Evolutionary conservation across 2,888 invertebrate genomes (phyloP).

Genomic region (Parapristionchus giblindavisi): DNA sequence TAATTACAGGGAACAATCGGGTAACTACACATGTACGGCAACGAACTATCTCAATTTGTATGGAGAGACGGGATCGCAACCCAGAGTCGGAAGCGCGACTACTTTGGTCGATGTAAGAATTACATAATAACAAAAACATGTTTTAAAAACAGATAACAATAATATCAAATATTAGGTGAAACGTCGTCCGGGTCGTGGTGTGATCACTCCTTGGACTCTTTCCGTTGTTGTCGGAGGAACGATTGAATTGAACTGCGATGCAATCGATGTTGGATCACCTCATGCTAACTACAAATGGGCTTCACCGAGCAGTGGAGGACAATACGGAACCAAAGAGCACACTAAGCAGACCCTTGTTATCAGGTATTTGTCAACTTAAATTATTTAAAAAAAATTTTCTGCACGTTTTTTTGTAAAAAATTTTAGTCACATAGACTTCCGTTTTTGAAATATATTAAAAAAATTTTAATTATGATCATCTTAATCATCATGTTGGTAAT

Average conservation of each 20-base stretch:
- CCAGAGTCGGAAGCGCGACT: conserved; percentile 51
- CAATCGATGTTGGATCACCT: conserved; percentile 83
- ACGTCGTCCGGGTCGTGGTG: conserved; percentile 58
- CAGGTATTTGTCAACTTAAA: background rate
- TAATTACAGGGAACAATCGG: conserved; percentile 74
- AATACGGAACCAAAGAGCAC: conserved; percentile 51
- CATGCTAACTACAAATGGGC: conserved; percentile 66
- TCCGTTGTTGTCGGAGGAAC: conserved; percentile 84
- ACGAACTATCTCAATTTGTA: conserved; percentile 81
- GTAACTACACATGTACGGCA: conserved; percentile 88
- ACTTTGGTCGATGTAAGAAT: conserved; percentile 52
- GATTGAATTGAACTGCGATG: conserved; percentile 84
- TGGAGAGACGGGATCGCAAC: conserved; percentile 54
- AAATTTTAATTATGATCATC: background rate
- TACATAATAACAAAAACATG: background rate
- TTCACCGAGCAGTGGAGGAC: conserved; percentile 44
- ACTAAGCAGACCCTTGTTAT: conserved; percentile 44
- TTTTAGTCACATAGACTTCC: background rate
- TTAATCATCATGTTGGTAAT: conserved; percentile 72
- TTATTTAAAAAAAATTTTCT: background rate
- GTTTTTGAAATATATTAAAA: background rate
- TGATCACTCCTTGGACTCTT: conserved; percentile 69
- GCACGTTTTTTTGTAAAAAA: background rate
- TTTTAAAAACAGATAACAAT: background rate
- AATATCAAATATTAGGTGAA: conserved; percentile 39